Conservation (phyloP, 2,797 vertebrate species). For the Neopelma chrysocephalum region DNA sequence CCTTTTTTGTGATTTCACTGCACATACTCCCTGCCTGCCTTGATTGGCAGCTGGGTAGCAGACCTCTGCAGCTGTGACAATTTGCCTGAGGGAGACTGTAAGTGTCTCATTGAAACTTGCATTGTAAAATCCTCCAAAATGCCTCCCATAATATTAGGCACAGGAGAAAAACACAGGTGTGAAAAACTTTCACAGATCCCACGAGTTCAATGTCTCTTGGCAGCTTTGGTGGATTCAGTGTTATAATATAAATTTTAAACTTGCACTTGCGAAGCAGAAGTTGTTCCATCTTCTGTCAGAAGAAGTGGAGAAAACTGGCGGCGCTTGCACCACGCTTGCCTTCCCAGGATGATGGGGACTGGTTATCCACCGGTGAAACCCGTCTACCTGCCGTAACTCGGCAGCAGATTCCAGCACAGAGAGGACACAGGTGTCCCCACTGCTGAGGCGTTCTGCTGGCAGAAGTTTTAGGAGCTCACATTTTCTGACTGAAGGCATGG, state of each 20-base stretch:
- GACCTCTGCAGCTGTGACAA: conserved; percentile 71
- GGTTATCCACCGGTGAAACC: neutral
- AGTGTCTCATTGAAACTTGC: conserved; percentile 71
- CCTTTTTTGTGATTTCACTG: conserved; percentile 59
- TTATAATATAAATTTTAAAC: conserved; percentile 47
- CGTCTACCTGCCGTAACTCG: neutral
- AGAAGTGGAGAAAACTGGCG: neutral
- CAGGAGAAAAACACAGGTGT: conserved; percentile 72
- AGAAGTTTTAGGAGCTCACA: neutral
- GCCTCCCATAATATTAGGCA: conserved; percentile 69
- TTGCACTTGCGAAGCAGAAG: conserved; percentile 17
- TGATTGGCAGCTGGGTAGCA: conserved; percentile 71
- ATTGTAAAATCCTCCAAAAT: conserved; percentile 69
- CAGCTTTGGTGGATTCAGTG: conserved; percentile 47
- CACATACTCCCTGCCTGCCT: conserved; percentile 64
- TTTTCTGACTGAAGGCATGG: accelerated
- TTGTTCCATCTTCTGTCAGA: neutral
- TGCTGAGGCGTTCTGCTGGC: neutral
- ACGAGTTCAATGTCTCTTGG: conserved; percentile 66
- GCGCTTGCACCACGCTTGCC: accelerated
- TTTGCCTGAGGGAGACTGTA: conserved; percentile 70
- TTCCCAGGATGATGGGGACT: neutral
- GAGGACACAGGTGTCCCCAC: neutral
- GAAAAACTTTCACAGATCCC: conserved; percentile 68
- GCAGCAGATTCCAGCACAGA: neutral